Evolutionary conservation across 1,140 invertebrate genomes (phyloP).

Genomic region (Drosophila navojoa): DNA sequence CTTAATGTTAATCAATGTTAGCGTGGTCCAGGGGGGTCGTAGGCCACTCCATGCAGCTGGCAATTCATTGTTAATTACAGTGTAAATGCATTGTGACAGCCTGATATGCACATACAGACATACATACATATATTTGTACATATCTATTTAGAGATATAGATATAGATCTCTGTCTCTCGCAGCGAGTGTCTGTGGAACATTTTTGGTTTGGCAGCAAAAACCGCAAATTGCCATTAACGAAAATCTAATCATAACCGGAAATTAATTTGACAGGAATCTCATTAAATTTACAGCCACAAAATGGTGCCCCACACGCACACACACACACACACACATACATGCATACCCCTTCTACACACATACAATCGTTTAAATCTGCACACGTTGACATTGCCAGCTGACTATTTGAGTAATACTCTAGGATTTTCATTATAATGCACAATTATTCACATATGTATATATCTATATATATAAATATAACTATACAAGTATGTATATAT

Average conservation of each 20-base stretch:
- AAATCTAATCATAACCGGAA: slow-evolving; percentile 84
- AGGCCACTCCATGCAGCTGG: background rate
- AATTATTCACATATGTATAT: slow-evolving; percentile 52
- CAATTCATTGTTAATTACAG: slow-evolving; percentile 53
- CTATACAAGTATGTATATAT: background rate
- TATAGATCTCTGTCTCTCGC: background rate
- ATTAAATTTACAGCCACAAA: slow-evolving; percentile 81
- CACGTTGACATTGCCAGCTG: slow-evolving; percentile 73
- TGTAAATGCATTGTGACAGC: slow-evolving; percentile 50
- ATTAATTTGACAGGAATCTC: slow-evolving; percentile 84
- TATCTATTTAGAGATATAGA: slow-evolving; percentile 12
- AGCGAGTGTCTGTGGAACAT: slow-evolving; percentile 28
- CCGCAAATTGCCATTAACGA: slow-evolving; percentile 84
- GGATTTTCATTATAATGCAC: slow-evolving; percentile 79
- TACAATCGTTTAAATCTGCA: slow-evolving; percentile 74
- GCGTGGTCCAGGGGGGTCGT: background rate
- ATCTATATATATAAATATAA: slow-evolving; percentile 1
- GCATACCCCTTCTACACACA: background rate
- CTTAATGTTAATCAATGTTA: slow-evolving; percentile 69
- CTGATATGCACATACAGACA: slow-evolving; percentile 1
- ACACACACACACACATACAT: background rate
- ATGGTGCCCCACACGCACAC: slow-evolving; percentile 13
- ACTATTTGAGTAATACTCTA: slow-evolving; percentile 76
- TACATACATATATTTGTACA: background rate
- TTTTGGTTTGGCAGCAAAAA: slow-evolving; percentile 71